Percentiles rank a stretch among this genome's conserved stretches.
phyloP scores from a whole-genome alignment of 2,113 vertebrate genomes.

The Ploceus nigricollis region DNA sequence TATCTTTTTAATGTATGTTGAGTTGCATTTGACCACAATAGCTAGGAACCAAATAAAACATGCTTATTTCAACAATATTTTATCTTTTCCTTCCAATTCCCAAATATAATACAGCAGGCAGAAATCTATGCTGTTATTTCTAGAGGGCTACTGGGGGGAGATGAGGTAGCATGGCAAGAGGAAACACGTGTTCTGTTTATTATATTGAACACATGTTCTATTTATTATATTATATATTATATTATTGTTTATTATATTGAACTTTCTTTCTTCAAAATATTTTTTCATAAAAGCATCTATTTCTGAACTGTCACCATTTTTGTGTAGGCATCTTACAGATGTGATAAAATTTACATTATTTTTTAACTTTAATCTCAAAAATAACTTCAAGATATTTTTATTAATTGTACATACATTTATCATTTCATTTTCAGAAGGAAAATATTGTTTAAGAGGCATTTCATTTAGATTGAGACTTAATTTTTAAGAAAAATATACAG shows the following conservation, averaged over 20 bases:
- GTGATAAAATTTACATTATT: neutral
- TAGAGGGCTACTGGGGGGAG: neutral
- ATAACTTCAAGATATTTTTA: neutral
- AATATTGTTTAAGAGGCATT: neutral
- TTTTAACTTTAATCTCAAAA: neutral
- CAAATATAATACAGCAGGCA: neutral
- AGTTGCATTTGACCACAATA: neutral
- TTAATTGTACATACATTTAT: neutral
- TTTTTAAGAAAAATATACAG: neutral
- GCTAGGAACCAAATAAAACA: neutral
- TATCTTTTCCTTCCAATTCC: neutral
- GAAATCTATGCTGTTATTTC: neutral
- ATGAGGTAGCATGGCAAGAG: neutral
- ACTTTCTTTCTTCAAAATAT: neutral
- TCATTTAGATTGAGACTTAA: neutral
- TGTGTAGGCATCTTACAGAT: neutral
- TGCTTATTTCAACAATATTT: neutral
- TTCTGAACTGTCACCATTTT: neutral
- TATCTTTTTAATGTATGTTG: neutral
- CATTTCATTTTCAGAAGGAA: neutral
- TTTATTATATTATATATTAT: neutral
- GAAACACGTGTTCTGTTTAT: neutral
- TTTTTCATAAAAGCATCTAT: neutral
- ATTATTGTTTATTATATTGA: neutral
- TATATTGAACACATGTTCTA: neutral